Percentiles rank a stretch among this genome's conserved stretches.
Conservation (phyloP, 2,888 invertebrate species). For the Perdita meconis region DNA sequence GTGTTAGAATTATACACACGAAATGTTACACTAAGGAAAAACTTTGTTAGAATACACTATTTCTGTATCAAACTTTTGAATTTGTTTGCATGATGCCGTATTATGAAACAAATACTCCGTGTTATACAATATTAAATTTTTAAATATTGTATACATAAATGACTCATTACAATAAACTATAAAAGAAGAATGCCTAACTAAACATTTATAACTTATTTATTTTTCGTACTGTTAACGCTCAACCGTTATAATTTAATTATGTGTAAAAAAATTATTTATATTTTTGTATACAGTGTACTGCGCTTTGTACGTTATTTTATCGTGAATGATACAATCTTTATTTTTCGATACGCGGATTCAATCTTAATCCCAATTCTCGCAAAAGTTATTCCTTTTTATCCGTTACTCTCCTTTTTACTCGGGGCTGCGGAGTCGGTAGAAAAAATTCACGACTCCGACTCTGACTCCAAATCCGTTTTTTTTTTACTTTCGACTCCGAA, state of each 20-base stretch:
- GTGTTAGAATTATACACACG: conserved; percentile 12
- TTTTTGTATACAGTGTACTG: too few species aligned
- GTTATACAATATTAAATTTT: conserved; percentile 21
- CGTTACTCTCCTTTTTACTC: too few species aligned
- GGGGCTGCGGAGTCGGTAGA: too few species aligned
- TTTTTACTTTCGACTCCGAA: too few species aligned
- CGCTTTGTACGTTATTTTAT: too few species aligned
- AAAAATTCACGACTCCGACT: too few species aligned
- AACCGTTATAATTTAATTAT: neutral
- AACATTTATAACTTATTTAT: conserved; percentile 17
- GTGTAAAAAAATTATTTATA: too few species aligned
- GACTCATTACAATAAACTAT: conserved; percentile 22
- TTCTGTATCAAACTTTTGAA: conserved; percentile 25
- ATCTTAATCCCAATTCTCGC: too few species aligned
- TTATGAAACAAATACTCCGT: conserved; percentile 10
- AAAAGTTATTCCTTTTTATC: too few species aligned
- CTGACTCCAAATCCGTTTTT: too few species aligned
- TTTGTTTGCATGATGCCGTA: conserved; percentile 26
- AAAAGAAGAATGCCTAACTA: conserved; percentile 16
- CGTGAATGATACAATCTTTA: too few species aligned
- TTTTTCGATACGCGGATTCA: too few species aligned
- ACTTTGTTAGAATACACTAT: conserved; percentile 33
- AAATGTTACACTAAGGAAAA: conserved; percentile 26
- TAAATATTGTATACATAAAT: conserved; percentile 26
- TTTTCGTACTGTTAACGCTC: conserved; percentile 1